Evolutionary conservation across 2,888 invertebrate species (phyloP), one percentile per base, ranked within the genome.

Genomic region (Prostheceraeus crozeri): DNA sequence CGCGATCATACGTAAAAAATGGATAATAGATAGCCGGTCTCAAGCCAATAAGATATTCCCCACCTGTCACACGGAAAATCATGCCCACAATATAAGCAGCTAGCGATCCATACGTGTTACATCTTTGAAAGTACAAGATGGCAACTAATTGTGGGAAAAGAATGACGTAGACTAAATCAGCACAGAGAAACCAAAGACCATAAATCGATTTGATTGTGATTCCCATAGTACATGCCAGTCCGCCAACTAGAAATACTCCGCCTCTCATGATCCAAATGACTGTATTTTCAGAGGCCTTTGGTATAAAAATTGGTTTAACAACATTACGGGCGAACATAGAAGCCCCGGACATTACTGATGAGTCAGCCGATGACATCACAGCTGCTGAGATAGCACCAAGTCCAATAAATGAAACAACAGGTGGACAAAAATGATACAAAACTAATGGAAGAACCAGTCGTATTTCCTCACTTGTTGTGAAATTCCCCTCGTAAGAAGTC

Each of bases 271-370:
- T 82, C 81, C 83, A 82, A 62, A 83, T 78, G 30, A 48, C 8
- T 35, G 45, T 21, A 4, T 30, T 11, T 3, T 59, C 35, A 2
- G 11, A 31, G n/a, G n/a, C n/a, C 76, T 85, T 84, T 78, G 91
- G 91, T 59, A 94, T 82, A 80, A 98, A 90, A 74, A 94, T 8
- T 40, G 23, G 82, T 80, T 88, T 91, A 82, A 94, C 96, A 67
- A 98, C 88, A 78, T 98, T 98, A 74, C 94, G 83, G 63, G 96
- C 94, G 74, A 98, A 98, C 96, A 98, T 96, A 27, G 94, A 91
- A 67, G 90, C 89, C 1, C 96, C 96, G 21, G 93, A 93, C 19
- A 98, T 82, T 53, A 98, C 90, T 68, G 94, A 94, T 57, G 96
- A 96, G 78, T 98, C 96, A 0, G 96, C 96, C 1, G 94, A 94